phyloP scores from a whole-genome alignment of 2,888 invertebrate species.

The Opisthograptis luteolata region DNA sequence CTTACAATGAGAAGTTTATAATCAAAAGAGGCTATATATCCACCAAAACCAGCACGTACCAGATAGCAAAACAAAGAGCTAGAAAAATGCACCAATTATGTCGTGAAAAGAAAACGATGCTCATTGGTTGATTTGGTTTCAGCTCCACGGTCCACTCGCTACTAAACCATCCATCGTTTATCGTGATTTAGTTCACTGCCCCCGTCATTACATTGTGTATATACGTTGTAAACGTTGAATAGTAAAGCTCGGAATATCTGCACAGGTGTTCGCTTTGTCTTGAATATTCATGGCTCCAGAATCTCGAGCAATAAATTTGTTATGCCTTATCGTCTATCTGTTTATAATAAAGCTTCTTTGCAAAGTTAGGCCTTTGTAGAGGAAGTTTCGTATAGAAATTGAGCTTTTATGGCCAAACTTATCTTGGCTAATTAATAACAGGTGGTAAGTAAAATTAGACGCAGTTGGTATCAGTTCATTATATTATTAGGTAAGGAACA shows the following conservation, averaged over 20 bases:
- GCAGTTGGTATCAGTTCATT: too few species aligned
- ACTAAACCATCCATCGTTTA: too few species aligned
- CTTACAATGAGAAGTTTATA: too few species aligned
- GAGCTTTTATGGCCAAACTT: neutral
- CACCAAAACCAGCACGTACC: too few species aligned
- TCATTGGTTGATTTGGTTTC: neutral
- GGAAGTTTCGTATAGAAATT: neutral
- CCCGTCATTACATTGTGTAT: neutral
- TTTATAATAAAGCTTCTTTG: slow-evolving; percentile 40
- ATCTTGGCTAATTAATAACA: neutral
- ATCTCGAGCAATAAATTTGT: slow-evolving; percentile 51
- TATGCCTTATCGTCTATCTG: slow-evolving; percentile 47
- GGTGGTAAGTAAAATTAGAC: neutral
- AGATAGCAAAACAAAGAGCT: too few species aligned
- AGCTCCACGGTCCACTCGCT: too few species aligned
- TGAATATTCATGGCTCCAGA: slow-evolving; percentile 54
- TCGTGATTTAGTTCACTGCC: slow-evolving; percentile 9
- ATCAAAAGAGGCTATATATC: too few species aligned
- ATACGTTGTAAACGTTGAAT: slow-evolving; percentile 30
- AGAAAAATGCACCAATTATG: too few species aligned
- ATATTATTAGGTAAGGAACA: too few species aligned
- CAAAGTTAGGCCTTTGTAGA: slow-evolving; percentile 8
- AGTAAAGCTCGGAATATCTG: slow-evolving; percentile 39
- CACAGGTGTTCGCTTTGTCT: slow-evolving; percentile 48
- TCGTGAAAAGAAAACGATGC: too few species aligned